Base-by-base conservation (phyloP, 2,888 invertebrate genomes). In the Thymelicus lineola region DNA sequence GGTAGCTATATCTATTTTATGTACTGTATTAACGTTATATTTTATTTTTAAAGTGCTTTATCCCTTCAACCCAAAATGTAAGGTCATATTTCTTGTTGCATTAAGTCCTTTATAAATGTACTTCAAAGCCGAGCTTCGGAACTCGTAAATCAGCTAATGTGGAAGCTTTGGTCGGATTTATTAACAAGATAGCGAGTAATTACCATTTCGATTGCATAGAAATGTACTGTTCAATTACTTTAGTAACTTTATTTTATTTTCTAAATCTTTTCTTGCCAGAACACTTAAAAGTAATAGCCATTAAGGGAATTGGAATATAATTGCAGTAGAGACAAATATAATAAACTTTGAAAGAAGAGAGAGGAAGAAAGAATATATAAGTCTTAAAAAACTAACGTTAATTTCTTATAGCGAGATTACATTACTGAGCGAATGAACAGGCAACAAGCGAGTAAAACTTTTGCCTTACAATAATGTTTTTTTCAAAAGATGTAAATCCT, bases 101-200 rank as follows among this genome's bases (percentile, higher is more conserved):
- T 20, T 7, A 64, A 42, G 6, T 55, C 64, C 55, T 64, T 45
- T 57, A 65, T 46, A 58, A 66, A 58, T 66, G 36, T 58, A 36
- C 14, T 58, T 48, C 46, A 12, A 58, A 66, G 45, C 48, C 17
- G 17, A 66, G 66, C 15, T 66, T 48, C 20, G 6, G 12, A 45
- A 46, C 38, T 6, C 38, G 17, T 66, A 58, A 66, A 58, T 58
- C 48, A 58, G 58, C 36, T 45, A 65, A 35, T 58, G 55, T 46
- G 46, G n/a, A n/a, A 35, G 58, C 17, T 58, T 66, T 28, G 35
- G 58, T 12, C n/a, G 46, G 15, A 58, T 48, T 58, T 45, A 66
- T 17, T 58, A 58, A 46, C 36, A 35, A 28, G 14, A 55, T 55
- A 55, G 12, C 42, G 42, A 42, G 55, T 55, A 55, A 55, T 55